These are phyloP conservation scores for Temnothorax rugatulus DNA, from an alignment of 2,888 invertebrate genomes.

Conservation along the genomic window DNA sequence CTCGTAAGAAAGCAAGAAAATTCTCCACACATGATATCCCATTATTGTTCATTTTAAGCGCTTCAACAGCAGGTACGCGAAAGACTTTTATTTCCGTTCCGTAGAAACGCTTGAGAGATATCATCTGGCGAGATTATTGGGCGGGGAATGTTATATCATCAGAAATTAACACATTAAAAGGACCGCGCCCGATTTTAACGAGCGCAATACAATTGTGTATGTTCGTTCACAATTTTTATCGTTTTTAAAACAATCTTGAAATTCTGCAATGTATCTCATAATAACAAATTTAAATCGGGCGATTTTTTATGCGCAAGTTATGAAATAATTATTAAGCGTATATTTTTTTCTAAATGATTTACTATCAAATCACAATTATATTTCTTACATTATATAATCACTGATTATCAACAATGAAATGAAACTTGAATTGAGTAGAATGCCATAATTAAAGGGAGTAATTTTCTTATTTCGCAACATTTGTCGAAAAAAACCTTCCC, in stretches of 20 bases:
- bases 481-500: conserved; percentile 25
- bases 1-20: conserved; percentile 61
- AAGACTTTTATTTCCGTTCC: conserved; percentile 30
- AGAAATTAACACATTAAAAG: conserved; percentile 26
- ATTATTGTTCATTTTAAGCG: conserved; percentile 62
- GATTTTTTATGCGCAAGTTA: not conserved
- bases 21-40: conserved; percentile 67
- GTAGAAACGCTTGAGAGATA: not conserved
- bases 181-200: not conserved
- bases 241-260: not conserved
- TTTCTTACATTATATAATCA: not conserved
- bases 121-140: conserved; percentile 17
- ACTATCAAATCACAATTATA: not conserved
- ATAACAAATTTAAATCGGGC: not conserved
- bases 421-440: not conserved
- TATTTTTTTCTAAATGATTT: not conserved
- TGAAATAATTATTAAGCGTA: not conserved
- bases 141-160: conserved; percentile 13
- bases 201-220: not conserved
- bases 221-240: conserved; percentile 2
- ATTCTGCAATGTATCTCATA: not conserved
- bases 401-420: not conserved
- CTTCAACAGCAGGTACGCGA: conserved; percentile 24
- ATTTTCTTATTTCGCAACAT: conserved; percentile 26
- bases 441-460: not conserved